Conservation (phyloP, 1,140 invertebrate species). For the Macrostomum lignano region DNA sequence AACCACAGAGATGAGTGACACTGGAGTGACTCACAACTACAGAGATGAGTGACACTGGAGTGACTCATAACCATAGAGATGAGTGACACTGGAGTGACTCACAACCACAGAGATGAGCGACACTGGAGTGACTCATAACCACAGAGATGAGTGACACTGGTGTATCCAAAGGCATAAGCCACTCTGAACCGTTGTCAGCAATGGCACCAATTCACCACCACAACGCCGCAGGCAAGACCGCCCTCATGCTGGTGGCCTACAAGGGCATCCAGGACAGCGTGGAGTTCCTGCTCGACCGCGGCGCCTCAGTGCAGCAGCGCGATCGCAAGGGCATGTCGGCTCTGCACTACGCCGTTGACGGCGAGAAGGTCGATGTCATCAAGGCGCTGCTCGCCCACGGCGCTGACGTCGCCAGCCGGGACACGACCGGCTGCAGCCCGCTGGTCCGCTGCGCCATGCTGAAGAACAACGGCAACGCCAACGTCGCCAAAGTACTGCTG, state of each 20-base stretch:
- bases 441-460: background rate
- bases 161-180: too few relatives aligned
- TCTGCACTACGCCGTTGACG: slow-evolving; percentile 1
- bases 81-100: too few relatives aligned
- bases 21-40: too few relatives aligned
- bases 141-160: too few relatives aligned
- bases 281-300: background rate
- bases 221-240: background rate
- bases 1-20: too few relatives aligned
- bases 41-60: too few relatives aligned
- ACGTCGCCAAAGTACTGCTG: background rate
- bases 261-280: background rate
- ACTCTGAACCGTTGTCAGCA: too few relatives aligned
- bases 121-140: too few relatives aligned
- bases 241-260: background rate
- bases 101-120: too few relatives aligned
- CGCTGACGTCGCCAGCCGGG: background rate
- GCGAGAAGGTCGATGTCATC: background rate
- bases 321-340: background rate
- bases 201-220: too few relatives aligned
- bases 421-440: background rate
- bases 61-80: too few relatives aligned
- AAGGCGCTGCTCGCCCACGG: background rate
- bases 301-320: background rate
- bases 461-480: slow-evolving; percentile 2